phyloP scores from a whole-genome alignment of 2,888 invertebrate species.

The Drosophila leonis region DNA sequence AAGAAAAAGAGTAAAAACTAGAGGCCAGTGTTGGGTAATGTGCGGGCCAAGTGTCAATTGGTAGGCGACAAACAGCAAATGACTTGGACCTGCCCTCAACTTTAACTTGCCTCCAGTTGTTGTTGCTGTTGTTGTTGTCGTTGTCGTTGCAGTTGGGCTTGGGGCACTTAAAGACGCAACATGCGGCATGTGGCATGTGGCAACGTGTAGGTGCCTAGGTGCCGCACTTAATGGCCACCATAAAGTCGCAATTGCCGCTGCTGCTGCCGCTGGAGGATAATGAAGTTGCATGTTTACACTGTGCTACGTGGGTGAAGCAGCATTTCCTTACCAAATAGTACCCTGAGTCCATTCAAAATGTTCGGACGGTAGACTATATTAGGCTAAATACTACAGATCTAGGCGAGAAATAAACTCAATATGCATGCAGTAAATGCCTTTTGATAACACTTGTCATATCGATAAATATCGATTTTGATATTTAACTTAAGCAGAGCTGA shows the following conservation, averaged over 20 bases:
- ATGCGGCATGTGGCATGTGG: slow-evolving; percentile 35
- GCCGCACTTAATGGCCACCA: slow-evolving; percentile 75
- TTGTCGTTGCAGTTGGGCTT: slow-evolving; percentile 16
- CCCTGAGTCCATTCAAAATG: background rate
- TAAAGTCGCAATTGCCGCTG: slow-evolving; percentile 48
- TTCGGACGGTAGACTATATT: background rate
- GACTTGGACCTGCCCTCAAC: slow-evolving; percentile 51
- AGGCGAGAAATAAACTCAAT: background rate
- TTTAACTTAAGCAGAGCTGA: background rate
- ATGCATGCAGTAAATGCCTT: background rate
- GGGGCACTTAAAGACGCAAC: slow-evolving; percentile 48
- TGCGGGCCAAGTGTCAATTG: slow-evolving; percentile 63
- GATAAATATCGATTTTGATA: background rate
- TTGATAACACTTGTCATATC: background rate
- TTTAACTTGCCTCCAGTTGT: slow-evolving; percentile 17
- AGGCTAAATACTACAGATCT: background rate
- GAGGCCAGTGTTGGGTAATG: slow-evolving; percentile 53
- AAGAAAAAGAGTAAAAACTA: background rate
- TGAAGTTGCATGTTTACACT: slow-evolving; percentile 81
- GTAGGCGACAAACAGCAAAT: slow-evolving; percentile 65
- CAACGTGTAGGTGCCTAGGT: slow-evolving; percentile 76
- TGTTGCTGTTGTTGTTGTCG: background rate
- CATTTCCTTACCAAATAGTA: background rate
- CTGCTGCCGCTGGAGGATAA: slow-evolving; percentile 62
- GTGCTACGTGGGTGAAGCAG: slow-evolving; percentile 70